Evolutionary conservation across 2,113 vertebrate species (phyloP), one percentile per base, ranked within the genome.

Genomic region (Microcebus griseorufus): DNA sequence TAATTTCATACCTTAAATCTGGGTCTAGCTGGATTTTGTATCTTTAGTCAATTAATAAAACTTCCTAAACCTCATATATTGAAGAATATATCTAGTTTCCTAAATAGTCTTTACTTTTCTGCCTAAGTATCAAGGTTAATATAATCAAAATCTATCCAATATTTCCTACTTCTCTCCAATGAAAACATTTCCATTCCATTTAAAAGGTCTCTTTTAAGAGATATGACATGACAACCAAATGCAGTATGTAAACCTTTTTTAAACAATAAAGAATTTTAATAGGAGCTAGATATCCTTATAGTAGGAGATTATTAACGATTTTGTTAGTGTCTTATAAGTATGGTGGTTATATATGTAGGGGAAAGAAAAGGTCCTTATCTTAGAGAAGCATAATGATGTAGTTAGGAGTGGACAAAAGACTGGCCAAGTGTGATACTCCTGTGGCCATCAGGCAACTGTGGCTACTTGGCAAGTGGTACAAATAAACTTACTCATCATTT

Each of bases 401-500:
- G 51, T 37, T 79, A 48, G 62, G 34, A 78, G 18, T 18, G 17
- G 60, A 90, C 2, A 78, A 37, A 94, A 88, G 78, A 99, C 98
- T 99, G 98, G 96, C 97, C 98, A 99, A 70, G 98, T 98, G 98
- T 98, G 99, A 72, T 98, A 98, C 98, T 98, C 98, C 99, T 99
- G 98, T 99, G 98, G 99, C 98, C 98, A 98, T 5, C 14, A 73
- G 45, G 3, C 23, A 3, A 62, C 23, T 62, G 60, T 62, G 23
- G 60, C 60, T 23, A 27, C 9, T 25, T 62, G 8, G 98, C 98
- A 99, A 99, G 98, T 99, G 98, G 98, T 99, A 99, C 99, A 99
- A 99, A 99, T 99, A 98, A 98, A 99, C 99, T 99, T 99, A 99
- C 97, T 95, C 97, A 97, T 96, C 94, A 99, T 99, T 98, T 99